Evolutionary conservation across 2,797 vertebrate genomes (phyloP).

Genomic region (Morus bassanus): DNA sequence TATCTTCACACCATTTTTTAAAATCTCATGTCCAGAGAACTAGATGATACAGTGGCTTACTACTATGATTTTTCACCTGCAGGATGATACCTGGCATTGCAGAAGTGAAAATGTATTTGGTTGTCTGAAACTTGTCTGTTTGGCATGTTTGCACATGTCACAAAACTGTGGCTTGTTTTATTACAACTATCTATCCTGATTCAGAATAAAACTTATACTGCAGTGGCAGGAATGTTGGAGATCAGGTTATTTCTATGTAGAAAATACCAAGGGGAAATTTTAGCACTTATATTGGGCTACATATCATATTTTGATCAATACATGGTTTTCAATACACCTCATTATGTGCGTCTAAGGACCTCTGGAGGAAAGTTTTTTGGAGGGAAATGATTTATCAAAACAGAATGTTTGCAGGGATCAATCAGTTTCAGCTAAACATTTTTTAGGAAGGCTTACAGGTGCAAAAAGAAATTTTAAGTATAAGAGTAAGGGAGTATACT

Average conservation of each 20-base stretch:
- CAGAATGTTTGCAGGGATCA: background rate
- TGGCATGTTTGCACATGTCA: background rate
- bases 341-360: background rate
- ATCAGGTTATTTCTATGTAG: background rate
- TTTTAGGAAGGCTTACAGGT: background rate
- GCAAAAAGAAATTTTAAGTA: background rate
- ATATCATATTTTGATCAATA: background rate
- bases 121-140: background rate
- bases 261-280: background rate
- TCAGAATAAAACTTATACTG: background rate
- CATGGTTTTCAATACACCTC: background rate
- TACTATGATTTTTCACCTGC: background rate
- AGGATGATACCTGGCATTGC: background rate
- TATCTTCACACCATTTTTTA: background rate
- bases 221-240: background rate
- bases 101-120: background rate
- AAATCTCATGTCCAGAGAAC: background rate
- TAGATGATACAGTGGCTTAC: background rate
- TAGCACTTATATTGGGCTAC: background rate
- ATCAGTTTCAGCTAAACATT: background rate
- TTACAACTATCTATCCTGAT: background rate
- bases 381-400: background rate
- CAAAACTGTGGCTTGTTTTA: background rate
- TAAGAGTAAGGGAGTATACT: background rate
- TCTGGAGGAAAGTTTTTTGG: background rate